phyloP scores from a whole-genome alignment of 1,140 invertebrate genomes.

The Myzus persicae region DNA sequence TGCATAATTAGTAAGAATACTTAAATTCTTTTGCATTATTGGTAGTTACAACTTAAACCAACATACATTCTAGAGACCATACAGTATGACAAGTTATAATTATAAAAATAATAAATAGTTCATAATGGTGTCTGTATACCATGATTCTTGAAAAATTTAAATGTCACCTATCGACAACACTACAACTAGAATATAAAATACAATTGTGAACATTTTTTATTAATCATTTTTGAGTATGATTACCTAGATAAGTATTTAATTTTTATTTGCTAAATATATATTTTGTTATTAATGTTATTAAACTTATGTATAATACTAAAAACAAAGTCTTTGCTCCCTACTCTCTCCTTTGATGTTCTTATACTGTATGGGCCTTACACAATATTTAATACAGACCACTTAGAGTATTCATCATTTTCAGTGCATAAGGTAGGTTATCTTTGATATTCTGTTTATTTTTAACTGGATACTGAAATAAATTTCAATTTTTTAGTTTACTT shows the following conservation, averaged over 20 bases:
- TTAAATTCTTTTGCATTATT: too few relatives aligned
- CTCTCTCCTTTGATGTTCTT: background rate
- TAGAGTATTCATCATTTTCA: background rate
- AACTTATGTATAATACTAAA: background rate
- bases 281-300: background rate
- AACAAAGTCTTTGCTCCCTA: background rate
- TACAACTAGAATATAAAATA: too few relatives aligned
- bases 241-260: too few relatives aligned
- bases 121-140: background rate
- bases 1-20: too few relatives aligned
- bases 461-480: background rate
- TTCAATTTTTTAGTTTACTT: background rate
- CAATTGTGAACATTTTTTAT: too few relatives aligned
- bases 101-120: background rate
- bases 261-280: background rate
- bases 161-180: background rate
- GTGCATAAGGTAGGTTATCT: background rate
- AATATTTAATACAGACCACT: background rate
- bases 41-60: too few relatives aligned
- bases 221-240: too few relatives aligned
- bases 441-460: background rate
- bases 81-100: background rate
- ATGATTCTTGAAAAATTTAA: background rate
- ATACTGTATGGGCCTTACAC: background rate
- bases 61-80: too few relatives aligned